These are phyloP conservation scores for Eulimnadia texana DNA, from an alignment of 1,140 invertebrate species.

Conservation along the genomic window DNA sequence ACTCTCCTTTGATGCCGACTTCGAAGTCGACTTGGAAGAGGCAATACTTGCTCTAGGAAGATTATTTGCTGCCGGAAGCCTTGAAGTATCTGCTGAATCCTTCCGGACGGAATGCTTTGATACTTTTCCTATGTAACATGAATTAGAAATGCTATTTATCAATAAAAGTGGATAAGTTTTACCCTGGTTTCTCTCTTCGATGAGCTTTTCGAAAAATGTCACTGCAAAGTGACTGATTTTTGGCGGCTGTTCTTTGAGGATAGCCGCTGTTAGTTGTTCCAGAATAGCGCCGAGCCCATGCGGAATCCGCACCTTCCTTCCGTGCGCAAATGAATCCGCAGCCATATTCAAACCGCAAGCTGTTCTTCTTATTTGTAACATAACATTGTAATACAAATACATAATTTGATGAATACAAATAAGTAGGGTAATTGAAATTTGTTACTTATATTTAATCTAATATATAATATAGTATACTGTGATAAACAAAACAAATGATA, in stretches of 20 bases:
- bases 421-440: too few relatives aligned
- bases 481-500: too few relatives aligned
- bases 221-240: constrained; percentile 6
- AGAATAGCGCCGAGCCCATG: not conserved
- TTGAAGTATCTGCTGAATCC: too few relatives aligned
- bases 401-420: too few relatives aligned
- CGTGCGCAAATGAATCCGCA: not conserved
- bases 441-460: too few relatives aligned
- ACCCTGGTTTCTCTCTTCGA: constrained; percentile 2
- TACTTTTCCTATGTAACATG: too few relatives aligned
- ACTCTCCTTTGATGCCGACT: too few relatives aligned
- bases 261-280: constrained; percentile 1
- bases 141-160: not conserved
- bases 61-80: not conserved
- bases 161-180: not conserved
- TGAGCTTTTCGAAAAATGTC: constrained; percentile 6
- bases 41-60: not conserved
- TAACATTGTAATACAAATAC: not conserved
- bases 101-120: too few relatives aligned
- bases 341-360: not conserved
- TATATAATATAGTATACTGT: too few relatives aligned
- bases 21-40: not conserved
- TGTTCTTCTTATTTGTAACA: not conserved
- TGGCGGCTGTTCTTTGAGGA: constrained; percentile 8
- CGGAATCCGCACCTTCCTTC: constrained; percentile 8